Evolutionary conservation across 2,113 vertebrate genomes (phyloP), one percentile per base, ranked within the genome.

Genomic region (Conger conger): DNA sequence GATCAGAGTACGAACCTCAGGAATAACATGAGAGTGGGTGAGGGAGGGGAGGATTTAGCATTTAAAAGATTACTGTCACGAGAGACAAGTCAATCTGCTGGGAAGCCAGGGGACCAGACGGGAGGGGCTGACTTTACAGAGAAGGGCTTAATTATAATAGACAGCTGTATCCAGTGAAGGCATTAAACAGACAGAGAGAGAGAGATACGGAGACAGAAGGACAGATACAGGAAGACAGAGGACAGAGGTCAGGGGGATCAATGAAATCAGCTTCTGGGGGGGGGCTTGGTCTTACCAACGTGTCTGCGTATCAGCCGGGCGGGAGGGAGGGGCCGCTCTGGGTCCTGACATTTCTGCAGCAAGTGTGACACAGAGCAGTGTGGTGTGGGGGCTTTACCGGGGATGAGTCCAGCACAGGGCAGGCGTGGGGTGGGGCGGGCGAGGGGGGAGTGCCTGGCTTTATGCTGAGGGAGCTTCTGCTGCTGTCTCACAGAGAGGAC

Each of bases 401-500:
- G 76, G 37, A 40, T 50, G 27, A n/a, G 79, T 16, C 79, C 9
- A 87, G 40, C 1, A 33, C 0, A 33, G 33, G 88, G 54, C 16
- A 90, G 54, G 9, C 33, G 33, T 40, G 89, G 82, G 84, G 50
- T n/a, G n/a, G 23, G 57, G 82, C 9, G n/a, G 78, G 35, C 57
- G 50, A 38, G 77, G 40, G 86, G 87, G 0, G 79, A 82, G 35
- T 77, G 86, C 87, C 91, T 91, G 87, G 85, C 84, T 82, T 57
- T 86, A 37, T 85, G 89, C 17, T 76, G 85, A 89, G 88, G 88
- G 77, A 89, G 86, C 89, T 90, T 54, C 0, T 90, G 90, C 85
- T 91, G 53, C 57, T 68, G 57, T 68, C 54, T 82, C n/a, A 68
- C 68, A 82, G 57, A 60, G 92, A 96, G 92, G 94, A 96, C 94